Base-by-base conservation (phyloP, 2,888 invertebrate species). In the Drosophila stalkeri region DNA sequence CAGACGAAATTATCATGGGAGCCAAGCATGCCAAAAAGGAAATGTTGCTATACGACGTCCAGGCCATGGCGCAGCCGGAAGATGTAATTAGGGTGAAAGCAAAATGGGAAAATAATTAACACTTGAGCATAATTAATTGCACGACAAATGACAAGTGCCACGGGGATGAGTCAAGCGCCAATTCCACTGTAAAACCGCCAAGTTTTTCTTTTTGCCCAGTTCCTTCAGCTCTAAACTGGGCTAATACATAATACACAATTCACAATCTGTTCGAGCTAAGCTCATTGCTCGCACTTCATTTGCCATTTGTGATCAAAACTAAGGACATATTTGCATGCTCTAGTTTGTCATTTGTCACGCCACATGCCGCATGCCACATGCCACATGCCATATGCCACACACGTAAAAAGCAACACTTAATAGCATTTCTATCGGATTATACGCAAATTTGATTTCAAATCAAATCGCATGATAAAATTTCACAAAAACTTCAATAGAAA, bases 121-220 rank as follows among this genome's bases (percentile, higher is more conserved):
- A 87, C 89, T 89, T 77, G 86, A 77, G 82, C 77, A 86, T 87
- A 86, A 89, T 89, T 81, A 89, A 86, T 86, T 85, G 85, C 85
- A 80, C 64, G 87, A 82, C 81, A 89, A 88, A 88, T 80, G 86
- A 74, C 82, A 80, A 83, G 83, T 74, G 74, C 64, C 86, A 63
- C 9, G 16, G 80, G 47, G 59, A 63, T 33, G 23, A 31, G 14
- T 18, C 1, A 20, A 61, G 41, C 59, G 41, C 41, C n/a, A 44
- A 51, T 23, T 52, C 16, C 43, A 31, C 23, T 33, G 27, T 44
- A 65, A 59, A 59, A 64, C 71, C 57, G 14, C 43, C 51, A 75
- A 60, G 41, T 14, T 44, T 27, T 43, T 16, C n/a, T 27, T 27
- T 27, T 23, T 27, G 8, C 54, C 31, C 44, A 14, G 4, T 20